Conservation (phyloP, 2,113 vertebrate genomes). For the Dasypus novemcinctus region DNA sequence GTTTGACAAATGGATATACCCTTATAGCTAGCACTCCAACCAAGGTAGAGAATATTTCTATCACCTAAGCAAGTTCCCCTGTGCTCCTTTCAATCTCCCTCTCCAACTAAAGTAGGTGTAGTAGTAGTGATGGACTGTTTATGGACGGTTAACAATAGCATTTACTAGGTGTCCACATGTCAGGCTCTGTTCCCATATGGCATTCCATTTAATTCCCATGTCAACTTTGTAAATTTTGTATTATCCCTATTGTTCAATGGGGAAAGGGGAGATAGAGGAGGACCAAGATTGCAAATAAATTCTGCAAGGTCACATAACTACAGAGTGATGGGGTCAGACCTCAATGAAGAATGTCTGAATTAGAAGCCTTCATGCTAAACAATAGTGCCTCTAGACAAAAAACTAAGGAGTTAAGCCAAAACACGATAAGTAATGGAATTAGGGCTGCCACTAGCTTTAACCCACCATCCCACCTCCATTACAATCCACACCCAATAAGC, state of each 20-base stretch:
- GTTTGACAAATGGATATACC: background rate
- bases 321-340: background rate
- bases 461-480: background rate
- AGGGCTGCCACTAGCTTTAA: background rate
- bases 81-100: background rate
- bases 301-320: background rate
- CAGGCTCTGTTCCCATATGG: background rate
- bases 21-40: background rate
- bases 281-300: slow-evolving; percentile 18
- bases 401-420: background rate
- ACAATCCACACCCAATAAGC: slow-evolving; percentile 34
- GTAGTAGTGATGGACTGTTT: background rate
- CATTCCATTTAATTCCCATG: slow-evolving; percentile 23
- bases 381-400: slow-evolving; percentile 28
- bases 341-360: slow-evolving; percentile 43
- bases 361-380: slow-evolving; percentile 10
- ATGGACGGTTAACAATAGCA: background rate
- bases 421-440: slow-evolving; percentile 45
- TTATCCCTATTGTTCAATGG: background rate
- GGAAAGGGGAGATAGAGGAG: background rate
- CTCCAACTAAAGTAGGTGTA: background rate
- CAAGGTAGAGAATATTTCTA: slow-evolving; percentile 33
- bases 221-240: background rate
- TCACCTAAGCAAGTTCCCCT: background rate
- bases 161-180: background rate